phyloP scores from a whole-genome alignment of 2,113 vertebrate genomes.

The Cairina moschata region DNA sequence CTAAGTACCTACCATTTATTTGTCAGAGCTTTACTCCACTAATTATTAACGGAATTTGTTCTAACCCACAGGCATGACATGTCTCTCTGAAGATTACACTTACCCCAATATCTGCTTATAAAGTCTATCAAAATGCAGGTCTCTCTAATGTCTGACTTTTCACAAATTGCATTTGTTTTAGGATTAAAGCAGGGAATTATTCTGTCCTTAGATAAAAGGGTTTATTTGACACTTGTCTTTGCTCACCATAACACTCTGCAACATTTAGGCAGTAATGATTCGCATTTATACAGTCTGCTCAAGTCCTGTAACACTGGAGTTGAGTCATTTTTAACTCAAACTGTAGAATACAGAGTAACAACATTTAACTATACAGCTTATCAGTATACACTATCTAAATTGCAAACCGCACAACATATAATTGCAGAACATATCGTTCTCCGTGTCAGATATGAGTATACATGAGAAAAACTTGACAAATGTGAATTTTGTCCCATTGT shows the following conservation, averaged over 20 bases:
- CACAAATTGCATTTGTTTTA: constrained; percentile 28
- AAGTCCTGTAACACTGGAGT: neutral
- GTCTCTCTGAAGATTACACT: neutral
- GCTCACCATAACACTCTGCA: neutral
- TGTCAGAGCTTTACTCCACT: neutral
- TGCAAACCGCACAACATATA: neutral
- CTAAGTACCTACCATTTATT: neutral
- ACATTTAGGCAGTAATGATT: constrained; percentile 12
- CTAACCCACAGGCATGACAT: neutral
- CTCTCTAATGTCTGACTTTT: constrained; percentile 4
- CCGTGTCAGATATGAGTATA: neutral
- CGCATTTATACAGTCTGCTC: constrained; percentile 18
- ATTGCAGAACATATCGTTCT: neutral
- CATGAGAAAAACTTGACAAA: neutral
- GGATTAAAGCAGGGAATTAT: constrained; percentile 47
- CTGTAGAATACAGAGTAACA: neutral
- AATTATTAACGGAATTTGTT: neutral
- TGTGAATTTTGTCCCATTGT: neutral
- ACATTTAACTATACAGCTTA: neutral
- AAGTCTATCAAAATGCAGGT: neutral
- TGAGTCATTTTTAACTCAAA: constrained; percentile 23
- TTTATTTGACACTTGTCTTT: constrained; percentile 45
- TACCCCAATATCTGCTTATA: neutral
- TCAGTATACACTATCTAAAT: neutral
- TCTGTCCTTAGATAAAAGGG: constrained; percentile 26